These are phyloP conservation scores for Noctua janthe DNA, from an alignment of 2,888 invertebrate species.

Conservation along the genomic window DNA sequence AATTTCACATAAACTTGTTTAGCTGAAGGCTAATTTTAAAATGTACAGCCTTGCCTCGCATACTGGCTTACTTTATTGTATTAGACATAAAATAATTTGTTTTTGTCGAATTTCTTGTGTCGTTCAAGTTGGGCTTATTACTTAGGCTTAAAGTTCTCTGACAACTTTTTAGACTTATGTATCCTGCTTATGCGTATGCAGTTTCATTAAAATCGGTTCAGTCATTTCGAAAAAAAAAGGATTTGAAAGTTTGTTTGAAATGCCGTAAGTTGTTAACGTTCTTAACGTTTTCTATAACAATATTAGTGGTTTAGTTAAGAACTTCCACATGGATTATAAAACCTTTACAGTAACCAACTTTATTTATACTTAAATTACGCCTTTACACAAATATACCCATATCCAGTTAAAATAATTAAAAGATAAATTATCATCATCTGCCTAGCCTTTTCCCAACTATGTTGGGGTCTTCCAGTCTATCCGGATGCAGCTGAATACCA, in stretches of 20 bases:
- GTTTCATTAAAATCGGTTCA: too few species aligned
- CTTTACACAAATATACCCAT: not conserved
- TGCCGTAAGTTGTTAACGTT: too few species aligned
- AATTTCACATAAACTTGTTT: conserved; percentile 60
- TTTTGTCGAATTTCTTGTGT: conserved; percentile 16
- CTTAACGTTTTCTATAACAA: too few species aligned
- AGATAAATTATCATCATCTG: not conserved
- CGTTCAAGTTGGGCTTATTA: conserved; percentile 3
- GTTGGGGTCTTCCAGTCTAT: too few species aligned
- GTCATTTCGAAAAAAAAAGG: too few species aligned
- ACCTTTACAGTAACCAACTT: not conserved
- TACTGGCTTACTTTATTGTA: conserved; percentile 30
- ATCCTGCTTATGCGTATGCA: too few species aligned
- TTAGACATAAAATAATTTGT: conserved; percentile 34
- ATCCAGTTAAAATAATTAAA: not conserved
- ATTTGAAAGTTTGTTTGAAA: too few species aligned
- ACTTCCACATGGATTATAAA: not conserved
- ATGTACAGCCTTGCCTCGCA: conserved; percentile 39
- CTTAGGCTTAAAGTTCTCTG: not conserved
- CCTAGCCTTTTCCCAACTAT: too few species aligned
- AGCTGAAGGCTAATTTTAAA: conserved; percentile 63
- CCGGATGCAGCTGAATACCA: too few species aligned
- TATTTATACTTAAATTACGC: not conserved
- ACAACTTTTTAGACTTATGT: too few species aligned
- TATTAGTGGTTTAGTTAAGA: too few species aligned